Percentiles rank a stretch among this genome's conserved stretches.
These are phyloP conservation scores for Hycleus phaleratus DNA, from an alignment of 1,140 invertebrate genomes.

Conservation along the genomic window DNA sequence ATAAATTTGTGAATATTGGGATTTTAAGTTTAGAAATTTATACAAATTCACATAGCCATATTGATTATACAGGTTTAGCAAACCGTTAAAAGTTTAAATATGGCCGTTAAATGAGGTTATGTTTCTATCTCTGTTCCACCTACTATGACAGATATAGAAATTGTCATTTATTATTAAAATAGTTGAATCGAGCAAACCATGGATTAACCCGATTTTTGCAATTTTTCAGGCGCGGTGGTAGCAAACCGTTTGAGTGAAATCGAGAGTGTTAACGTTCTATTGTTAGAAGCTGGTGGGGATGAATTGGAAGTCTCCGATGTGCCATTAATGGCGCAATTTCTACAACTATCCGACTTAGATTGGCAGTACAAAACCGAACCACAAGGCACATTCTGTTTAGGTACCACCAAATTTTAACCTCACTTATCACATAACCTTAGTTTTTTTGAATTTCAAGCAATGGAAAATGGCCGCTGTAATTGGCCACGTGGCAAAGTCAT, in stretches of 20 bases:
- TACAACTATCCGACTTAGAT: conserved; percentile 80
- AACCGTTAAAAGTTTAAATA: no score
- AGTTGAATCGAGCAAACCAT: not conserved
- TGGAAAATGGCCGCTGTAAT: conserved; percentile 73
- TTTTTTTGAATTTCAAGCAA: conserved; percentile 48
- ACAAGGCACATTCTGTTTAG: conserved; percentile 72
- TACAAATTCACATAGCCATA: no score
- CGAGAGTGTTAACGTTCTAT: conserved; percentile 72
- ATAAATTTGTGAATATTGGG: no score
- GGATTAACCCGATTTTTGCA: not conserved
- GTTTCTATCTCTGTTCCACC: no score
- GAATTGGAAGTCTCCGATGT: conserved; percentile 87
- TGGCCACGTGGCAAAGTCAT: conserved; percentile 78
- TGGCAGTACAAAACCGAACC: conserved; percentile 92
- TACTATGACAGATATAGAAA: no score
- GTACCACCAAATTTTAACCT: conserved; percentile 35
- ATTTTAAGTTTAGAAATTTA: no score
- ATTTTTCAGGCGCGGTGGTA: conserved; percentile 65
- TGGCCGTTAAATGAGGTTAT: no score
- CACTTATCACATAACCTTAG: not conserved
- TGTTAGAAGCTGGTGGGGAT: conserved; percentile 85
- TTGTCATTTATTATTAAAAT: no score
- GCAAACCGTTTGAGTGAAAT: conserved; percentile 76
- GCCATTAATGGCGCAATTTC: conserved; percentile 75
- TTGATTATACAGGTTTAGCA: no score